Evolutionary conservation across 2,113 vertebrate genomes (phyloP), one percentile per base, ranked within the genome.

Genomic region (Lycocorax pyrrhopterus): DNA sequence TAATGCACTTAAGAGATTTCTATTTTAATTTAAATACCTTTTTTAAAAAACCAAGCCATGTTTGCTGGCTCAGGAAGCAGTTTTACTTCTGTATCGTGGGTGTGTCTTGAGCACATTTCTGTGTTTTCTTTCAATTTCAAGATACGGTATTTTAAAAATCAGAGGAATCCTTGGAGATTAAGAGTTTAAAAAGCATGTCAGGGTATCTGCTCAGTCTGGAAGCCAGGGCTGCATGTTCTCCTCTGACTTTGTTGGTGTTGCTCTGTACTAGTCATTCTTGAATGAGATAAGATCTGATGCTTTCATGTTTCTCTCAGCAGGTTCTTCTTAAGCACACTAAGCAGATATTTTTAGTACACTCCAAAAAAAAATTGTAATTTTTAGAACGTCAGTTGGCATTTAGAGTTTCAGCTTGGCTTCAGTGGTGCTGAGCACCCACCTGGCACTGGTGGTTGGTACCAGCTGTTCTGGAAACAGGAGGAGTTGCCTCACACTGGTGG

Each of bases 1-100:
- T 93, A 47, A 49, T 73, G 49, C 29, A 23, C 67, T 84, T 77
- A 14, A 69, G 53, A 83, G 13, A 25, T 30, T 64, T 73, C 27
- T 43, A 4, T 52, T 79, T 92, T 71, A 51, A 71, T 90, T 75
- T 56, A 37, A 84, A 62, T 89, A 58, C 26, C 8, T 71, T 51
- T 75, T 33, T 47, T 2, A 4, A 12, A 30, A 18, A 68, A 33
- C 1, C 67, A 49, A 63, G 12, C 27, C 3, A 7, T 2, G 0
- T 33, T 29, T 74, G 20, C 59, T 81, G 56, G 22, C 52, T 67
- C 33, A 23, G 18, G 39, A 76, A 74, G 18, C 53, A 59, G 33
- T 67, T 82, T 76, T 80, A 26, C 17, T 64, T 94, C 13, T 59
- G 3, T 56, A 22, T 69, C 6, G 21, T 79, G 43, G 0, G 2